Conservation (phyloP, 2,888 invertebrate species). For the Hirtodrosophila cameraria region DNA sequence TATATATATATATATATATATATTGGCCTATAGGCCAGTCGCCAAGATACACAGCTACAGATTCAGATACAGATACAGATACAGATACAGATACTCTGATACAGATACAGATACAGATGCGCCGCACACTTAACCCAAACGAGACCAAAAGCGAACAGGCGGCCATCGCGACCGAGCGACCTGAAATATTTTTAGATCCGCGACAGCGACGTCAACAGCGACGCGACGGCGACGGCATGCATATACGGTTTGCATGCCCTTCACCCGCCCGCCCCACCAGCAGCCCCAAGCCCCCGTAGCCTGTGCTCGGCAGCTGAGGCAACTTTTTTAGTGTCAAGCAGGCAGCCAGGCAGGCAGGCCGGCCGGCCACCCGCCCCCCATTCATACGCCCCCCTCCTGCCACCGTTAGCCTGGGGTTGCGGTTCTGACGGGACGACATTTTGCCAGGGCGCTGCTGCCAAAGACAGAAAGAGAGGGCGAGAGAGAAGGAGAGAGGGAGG, state of each 20-base stretch:
- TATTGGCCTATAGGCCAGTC: conserved; percentile 35
- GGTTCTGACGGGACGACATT: conserved; percentile 38
- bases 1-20: background rate
- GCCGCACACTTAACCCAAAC: conserved; percentile 78
- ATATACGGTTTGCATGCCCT: conserved; percentile 61
- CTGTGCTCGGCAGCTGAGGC: conserved; percentile 16
- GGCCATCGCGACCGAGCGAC: conserved; percentile 71
- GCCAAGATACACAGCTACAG: conserved; percentile 28
- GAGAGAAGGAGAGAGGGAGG: background rate
- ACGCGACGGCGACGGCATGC: conserved; percentile 58
- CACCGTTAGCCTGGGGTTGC: conserved; percentile 31
- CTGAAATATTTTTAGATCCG: conserved; percentile 79
- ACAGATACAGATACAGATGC: conserved; percentile 66
- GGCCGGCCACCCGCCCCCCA: conserved; percentile 1
- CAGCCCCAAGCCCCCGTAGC: background rate
- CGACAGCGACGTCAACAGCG: conserved; percentile 48
- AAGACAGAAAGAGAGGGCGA: background rate
- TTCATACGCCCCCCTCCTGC: background rate
- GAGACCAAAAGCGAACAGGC: conserved; percentile 76
- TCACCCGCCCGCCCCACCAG: background rate
- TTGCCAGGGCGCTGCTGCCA: conserved; percentile 49
- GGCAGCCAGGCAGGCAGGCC: conserved; percentile 13
- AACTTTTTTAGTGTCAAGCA: conserved; percentile 46
- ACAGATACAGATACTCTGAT: conserved; percentile 34
- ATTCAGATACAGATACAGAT: conserved; percentile 16